These are phyloP conservation scores for Byasa hedistus DNA, from an alignment of 2,888 invertebrate genomes.

Conservation along the genomic window DNA sequence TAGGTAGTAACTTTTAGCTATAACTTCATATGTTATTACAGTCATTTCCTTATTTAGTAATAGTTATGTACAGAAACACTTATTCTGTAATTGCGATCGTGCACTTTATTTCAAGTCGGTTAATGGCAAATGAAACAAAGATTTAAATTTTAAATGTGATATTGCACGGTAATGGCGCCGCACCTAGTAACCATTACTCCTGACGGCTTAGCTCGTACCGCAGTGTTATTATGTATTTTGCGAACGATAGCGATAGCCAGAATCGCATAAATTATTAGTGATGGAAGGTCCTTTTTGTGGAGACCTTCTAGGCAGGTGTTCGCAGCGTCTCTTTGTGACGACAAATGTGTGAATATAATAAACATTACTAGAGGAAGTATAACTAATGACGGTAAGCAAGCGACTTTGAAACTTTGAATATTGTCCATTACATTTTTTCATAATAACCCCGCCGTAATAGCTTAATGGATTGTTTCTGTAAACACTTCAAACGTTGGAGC, in stretches of 20 bases:
- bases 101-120: background rate
- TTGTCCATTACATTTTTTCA: too few species aligned
- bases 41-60: background rate
- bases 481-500: background rate
- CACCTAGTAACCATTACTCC: conserved; percentile 1
- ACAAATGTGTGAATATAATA: too few species aligned
- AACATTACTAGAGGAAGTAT: too few species aligned
- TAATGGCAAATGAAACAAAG: background rate
- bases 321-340: too few species aligned
- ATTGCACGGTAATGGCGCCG: background rate
- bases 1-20: background rate
- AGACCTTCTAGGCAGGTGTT: too few species aligned
- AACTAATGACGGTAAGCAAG: too few species aligned
- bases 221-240: too few species aligned
- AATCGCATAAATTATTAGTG: too few species aligned
- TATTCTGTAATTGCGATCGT: background rate
- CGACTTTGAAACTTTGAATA: too few species aligned
- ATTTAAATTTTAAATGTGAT: conserved; percentile 3
- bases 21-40: too few species aligned
- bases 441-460: background rate
- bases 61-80: background rate
- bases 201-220: background rate
- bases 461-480: conserved; percentile 4
- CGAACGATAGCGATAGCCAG: too few species aligned
- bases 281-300: too few species aligned